These are phyloP conservation scores for Ophioninae sp. DNA, from an alignment of 2,888 invertebrate genomes.

Conservation along the genomic window DNA sequence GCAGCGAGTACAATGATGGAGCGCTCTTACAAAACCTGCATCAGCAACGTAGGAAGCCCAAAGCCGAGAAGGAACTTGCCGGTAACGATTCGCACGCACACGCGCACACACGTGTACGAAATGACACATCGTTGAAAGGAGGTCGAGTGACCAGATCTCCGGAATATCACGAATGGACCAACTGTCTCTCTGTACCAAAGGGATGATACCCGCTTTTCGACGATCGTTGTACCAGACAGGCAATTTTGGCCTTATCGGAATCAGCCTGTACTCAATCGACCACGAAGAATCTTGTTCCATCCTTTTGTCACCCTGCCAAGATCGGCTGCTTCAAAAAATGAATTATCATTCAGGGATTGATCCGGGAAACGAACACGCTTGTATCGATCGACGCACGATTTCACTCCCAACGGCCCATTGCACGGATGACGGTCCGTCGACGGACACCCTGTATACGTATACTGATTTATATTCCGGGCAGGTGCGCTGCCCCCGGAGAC, in stretches of 20 bases:
- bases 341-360: too few species aligned
- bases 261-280: conserved; percentile 33
- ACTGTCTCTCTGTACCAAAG: conserved; percentile 31
- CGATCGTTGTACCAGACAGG: conserved; percentile 47
- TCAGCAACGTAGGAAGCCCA: conserved; percentile 27
- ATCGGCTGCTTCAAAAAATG: too few species aligned
- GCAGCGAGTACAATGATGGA: conserved; percentile 57
- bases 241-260: conserved; percentile 29
- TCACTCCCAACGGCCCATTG: too few species aligned
- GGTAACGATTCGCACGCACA: not conserved
- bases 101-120: not conserved
- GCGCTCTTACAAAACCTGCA: conserved; percentile 46
- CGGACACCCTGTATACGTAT: too few species aligned
- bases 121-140: conserved; percentile 50
- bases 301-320: not conserved
- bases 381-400: too few species aligned
- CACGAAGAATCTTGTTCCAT: conserved; percentile 30
- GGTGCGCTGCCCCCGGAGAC: too few species aligned
- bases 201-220: conserved; percentile 48
- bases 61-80: conserved; percentile 18
- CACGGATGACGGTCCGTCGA: too few species aligned
- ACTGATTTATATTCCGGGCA: too few species aligned
- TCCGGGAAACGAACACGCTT: too few species aligned
- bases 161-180: conserved; percentile 52
- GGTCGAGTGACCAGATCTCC: conserved; percentile 38